Evolutionary conservation across 2,797 vertebrate species (phyloP), one percentile per base, ranked within the genome.

Genomic region (Agapornis canus): DNA sequence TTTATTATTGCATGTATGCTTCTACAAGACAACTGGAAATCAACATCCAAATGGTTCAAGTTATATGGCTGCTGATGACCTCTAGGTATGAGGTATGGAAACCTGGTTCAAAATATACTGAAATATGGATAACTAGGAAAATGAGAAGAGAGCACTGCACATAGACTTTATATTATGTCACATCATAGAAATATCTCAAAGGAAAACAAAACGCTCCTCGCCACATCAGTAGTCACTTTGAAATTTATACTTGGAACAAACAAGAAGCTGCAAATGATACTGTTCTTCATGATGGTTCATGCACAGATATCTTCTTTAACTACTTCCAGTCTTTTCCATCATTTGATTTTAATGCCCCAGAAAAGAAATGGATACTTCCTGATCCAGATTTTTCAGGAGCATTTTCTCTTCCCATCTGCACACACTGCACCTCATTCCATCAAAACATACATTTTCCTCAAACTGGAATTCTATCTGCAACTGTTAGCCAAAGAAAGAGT

Each of bases 351-450:
- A 56, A 45, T 40, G 18, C 8, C 29, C 79, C 22, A 71, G 16
- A 48, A 87, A 47, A 87, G 2, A 66, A 60, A 60, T 5, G 2
- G 8, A 39, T 43, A n/a, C 4, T 2, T 76, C n/a, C 42, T 7
- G 7, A 48, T 42, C 47, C 65, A 61, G 2, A 25, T 31, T 65
- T 81, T 66, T 79, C 71, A 86, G 15, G 13, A 21, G 16, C 18
- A 11, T 54, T 70, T 48, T 29, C 8, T 70, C 80, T 69, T 89
- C 8, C n/a, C 5, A 52, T 45, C 42, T 26, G 20, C 10, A 70
- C 10, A 61, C 0, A 0, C 4, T 59, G n/a, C 2, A 48, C 14
- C 31, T 69, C 16, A 43, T 6, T 26, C 42, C 29, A 37, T 27
- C 52, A 77, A 63, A 88, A 76, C 5, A 39, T 2, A 8, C 11